Evolutionary conservation across 2,888 invertebrate genomes (phyloP).

Genomic region (Isoperla grammatica): DNA sequence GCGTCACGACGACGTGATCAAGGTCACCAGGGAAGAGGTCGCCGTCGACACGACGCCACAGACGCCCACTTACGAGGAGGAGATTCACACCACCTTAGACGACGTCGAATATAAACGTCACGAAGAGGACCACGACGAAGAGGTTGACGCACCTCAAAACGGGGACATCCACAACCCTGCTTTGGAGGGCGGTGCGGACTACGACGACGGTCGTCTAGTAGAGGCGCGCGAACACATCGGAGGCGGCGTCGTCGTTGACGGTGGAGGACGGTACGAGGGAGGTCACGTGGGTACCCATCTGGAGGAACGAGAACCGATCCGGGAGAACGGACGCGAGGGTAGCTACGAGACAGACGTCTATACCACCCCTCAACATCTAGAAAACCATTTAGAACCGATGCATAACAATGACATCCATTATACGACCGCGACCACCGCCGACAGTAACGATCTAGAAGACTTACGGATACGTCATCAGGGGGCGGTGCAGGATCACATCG

Average conservation of each 20-base stretch:
- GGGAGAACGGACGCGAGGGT: not conserved
- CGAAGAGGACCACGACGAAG: not conserved
- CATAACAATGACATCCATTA: conserved; percentile 9
- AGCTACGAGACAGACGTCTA: too few relatives aligned
- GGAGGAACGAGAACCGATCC: not conserved
- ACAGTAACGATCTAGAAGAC: conserved; percentile 2
- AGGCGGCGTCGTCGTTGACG: too few relatives aligned
- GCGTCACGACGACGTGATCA: not conserved
- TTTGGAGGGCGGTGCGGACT: not conserved
- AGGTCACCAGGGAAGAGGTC: not conserved
- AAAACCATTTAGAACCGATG: conserved; percentile 3
- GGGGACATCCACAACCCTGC: not conserved
- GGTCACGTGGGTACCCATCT: not conserved
- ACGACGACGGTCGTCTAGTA: not conserved
- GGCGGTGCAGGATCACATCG: not conserved
- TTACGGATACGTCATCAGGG: not conserved
- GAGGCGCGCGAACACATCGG: not conserved
- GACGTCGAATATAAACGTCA: not conserved
- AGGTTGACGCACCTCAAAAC: not conserved
- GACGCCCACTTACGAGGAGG: too few relatives aligned
- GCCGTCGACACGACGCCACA: too few relatives aligned
- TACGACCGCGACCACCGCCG: not conserved
- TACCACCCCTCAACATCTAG: too few relatives aligned
- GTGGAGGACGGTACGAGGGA: not conserved
- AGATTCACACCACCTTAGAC: conserved; percentile 1